Base-by-base conservation (phyloP, 30 jellyfish, hydroid and myxozoan species). In the Rhopilema esculentum region DNA sequence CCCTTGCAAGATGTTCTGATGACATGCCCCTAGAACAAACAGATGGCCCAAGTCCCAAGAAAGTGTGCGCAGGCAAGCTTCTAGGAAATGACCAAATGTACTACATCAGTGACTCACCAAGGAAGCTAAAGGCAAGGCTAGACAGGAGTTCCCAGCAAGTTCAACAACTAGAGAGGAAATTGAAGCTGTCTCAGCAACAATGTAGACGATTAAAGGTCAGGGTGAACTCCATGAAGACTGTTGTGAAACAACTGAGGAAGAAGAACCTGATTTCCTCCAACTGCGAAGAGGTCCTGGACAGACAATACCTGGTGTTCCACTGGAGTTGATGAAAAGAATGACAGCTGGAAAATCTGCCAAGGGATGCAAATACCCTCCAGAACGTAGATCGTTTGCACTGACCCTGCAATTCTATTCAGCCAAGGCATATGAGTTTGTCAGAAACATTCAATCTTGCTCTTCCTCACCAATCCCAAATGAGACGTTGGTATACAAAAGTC, bases 401-500 rank as follows among this genome's bases (percentile, higher is more conserved):
- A 84, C 92, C 9, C 57, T 84, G 67, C 94, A 85, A 29, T 85
- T 85, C 64, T 85, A 85, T 29, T 85, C 94, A 9, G 49, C 94
- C 23, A 85, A 85, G 72, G 94, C 94, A 19, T 85, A 73, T 65
- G 83, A 85, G 30, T 85, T 22, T 74, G 89, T 85, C 74, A 20
- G 94, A 72, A 50, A 52, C 89, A 27, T 72, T 85, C 30, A 22
- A 73, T 26, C 89, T 75, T 29, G 88, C 89, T 23, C 83, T 85
- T 4, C 94, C 83, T 15, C 90, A 85, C 49, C 94, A 25, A 22
- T 48, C 83, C 4, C 94, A 85, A 18, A 65, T 74, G 25, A 68
- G 92, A 53, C 23, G 68, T 16, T 69, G 94, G 94, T 85, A 72
- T 33, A 24, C 73, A 8, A 72, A 72, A 65, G 49, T 85, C 29